Conservation (phyloP, 2,888 invertebrate genomes). For the Mellilla xanthometata region DNA sequence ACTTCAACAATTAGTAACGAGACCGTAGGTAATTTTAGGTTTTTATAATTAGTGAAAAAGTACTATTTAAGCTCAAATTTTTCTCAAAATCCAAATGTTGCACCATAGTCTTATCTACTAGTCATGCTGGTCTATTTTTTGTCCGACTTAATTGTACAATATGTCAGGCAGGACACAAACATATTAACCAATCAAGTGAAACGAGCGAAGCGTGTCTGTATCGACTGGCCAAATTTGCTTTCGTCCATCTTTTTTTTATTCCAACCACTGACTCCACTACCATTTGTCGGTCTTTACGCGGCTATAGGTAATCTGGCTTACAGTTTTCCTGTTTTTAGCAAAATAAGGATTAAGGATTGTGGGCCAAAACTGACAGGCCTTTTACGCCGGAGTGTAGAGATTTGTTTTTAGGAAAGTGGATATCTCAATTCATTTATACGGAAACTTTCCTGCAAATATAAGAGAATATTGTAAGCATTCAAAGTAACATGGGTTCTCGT, state of each 20-base stretch:
- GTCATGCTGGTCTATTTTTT: no score
- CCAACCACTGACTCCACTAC: slow-evolving; percentile 6
- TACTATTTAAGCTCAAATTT: no score
- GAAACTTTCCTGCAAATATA: background rate
- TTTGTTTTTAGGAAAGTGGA: slow-evolving; percentile 1
- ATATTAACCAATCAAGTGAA: no score
- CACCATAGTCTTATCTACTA: no score
- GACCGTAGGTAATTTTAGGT: slow-evolving; percentile 11
- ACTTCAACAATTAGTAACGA: slow-evolving; percentile 11
- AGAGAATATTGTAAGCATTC: background rate
- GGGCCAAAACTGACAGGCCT: slow-evolving; percentile 16
- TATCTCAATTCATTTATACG: slow-evolving; percentile 7
- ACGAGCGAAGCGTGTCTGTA: no score
- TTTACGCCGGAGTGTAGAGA: slow-evolving; percentile 8
- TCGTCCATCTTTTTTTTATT: slow-evolving; percentile 9
- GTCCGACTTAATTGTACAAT: no score
- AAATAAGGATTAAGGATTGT: slow-evolving; percentile 13
- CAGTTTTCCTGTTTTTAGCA: slow-evolving; percentile 19
- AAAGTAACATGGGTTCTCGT: background rate
- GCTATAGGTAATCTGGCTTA: slow-evolving; percentile 11
- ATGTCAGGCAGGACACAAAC: no score
- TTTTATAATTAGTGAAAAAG: no score
- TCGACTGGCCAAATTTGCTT: no score
- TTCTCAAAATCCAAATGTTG: no score
- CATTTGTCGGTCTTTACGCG: slow-evolving; percentile 13